Evolutionary conservation across 2,113 vertebrate species (phyloP).

Genomic region (Apteryx owenii): DNA sequence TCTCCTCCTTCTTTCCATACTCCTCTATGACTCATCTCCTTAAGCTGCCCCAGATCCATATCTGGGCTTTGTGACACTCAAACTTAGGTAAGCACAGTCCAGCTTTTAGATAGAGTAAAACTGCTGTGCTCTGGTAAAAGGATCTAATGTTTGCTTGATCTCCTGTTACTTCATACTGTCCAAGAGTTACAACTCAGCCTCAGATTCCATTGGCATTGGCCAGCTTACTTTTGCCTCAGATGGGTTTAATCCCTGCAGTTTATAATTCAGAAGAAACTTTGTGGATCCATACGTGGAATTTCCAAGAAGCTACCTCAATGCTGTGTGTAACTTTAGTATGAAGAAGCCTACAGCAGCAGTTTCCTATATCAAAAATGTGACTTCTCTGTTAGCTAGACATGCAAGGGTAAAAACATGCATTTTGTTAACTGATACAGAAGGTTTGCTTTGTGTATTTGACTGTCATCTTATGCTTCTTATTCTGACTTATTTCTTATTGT

Average conservation of each 20-base stretch:
- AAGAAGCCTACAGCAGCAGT: neutral
- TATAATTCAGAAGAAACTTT: neutral
- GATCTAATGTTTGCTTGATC: neutral
- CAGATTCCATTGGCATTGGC: neutral
- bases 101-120: neutral
- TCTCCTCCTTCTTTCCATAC: neutral
- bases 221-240: neutral
- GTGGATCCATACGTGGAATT: neutral
- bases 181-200: neutral
- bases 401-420: neutral
- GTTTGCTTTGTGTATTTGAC: neutral
- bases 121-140: neutral
- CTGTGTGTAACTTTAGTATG: neutral
- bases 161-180: neutral
- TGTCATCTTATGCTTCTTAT: neutral
- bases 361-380: neutral
- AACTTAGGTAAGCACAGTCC: neutral
- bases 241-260: neutral
- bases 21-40: neutral
- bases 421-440: neutral
- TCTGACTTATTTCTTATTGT: neutral
- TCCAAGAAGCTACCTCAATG: neutral
- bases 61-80: neutral
- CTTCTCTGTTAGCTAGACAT: neutral
- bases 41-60: neutral